Base-by-base conservation (phyloP, 2,797 vertebrate genomes). In the Eulemur rubriventer region DNA sequence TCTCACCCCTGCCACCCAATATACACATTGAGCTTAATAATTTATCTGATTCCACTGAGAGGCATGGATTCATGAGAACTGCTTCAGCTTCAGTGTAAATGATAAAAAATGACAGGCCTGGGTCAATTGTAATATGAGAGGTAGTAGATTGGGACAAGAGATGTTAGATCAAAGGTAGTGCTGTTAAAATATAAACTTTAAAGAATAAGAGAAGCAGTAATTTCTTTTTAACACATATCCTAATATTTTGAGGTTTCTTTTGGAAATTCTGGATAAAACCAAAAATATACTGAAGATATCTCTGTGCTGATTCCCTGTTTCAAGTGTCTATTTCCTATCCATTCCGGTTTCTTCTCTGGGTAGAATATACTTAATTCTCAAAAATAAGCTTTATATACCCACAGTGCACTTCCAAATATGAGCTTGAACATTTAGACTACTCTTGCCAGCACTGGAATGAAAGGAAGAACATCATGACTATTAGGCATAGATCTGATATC, bases 181-280 rank as follows among this genome's bases (percentile, higher is more conserved):
- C 10, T 95, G 24, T 96, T 79, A 81, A 76, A 48, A 50, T 14
- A 52, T 22, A 96, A 73, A 92, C 38, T 38, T n/a, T 76, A 73
- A 92, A 91, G 14, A 94, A 57, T 52, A 86, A 90, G 72, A 52
- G 41, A 93, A 65, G 50, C 2, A 43, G 14, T 38, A 52, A 14
- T 93, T 92, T 92, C 43, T 91, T 84, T 84, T 85, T 26, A 7
- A 65, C 38, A 59, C 18, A 41, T n/a, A 55, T 35, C 16, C 48
- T 63, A 38, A 92, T 75, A 41, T 69, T 96, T 93, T 76, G 14
- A 75, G 16, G 91, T 94, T 94, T 76, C 69, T 89, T 89, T 82
- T 69, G 43, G 26, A 96, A 91, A 70, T 50, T 80, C 73, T 87
- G 38, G 24, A 13, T 70, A 91, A 96, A 82, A 65, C 79, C 24